Evolutionary conservation across 2,797 vertebrate genomes (phyloP).

Genomic region (Lacerta bilineata): DNA sequence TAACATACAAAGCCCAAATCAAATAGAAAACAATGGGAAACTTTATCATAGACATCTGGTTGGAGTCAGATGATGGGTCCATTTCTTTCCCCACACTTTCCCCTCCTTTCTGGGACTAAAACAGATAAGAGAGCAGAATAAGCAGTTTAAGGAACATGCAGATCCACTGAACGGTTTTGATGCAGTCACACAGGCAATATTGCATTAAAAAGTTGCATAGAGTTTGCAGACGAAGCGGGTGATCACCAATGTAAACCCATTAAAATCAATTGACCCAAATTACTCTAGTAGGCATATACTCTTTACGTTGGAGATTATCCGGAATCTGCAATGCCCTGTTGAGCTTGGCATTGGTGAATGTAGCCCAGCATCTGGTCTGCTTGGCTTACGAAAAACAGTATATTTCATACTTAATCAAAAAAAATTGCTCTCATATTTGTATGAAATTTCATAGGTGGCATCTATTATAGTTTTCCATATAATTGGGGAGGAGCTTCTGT

Average conservation of each 20-base stretch:
- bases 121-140: not conserved
- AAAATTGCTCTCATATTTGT: not conserved
- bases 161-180: not conserved
- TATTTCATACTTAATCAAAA: not conserved
- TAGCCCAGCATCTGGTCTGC: not conserved
- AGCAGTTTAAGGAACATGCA: not conserved
- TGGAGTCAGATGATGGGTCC: constrained; percentile 1
- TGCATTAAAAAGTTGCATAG: not conserved
- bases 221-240: not conserved
- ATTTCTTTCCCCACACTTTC: not conserved
- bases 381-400: not conserved
- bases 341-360: not conserved
- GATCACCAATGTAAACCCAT: not conserved
- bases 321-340: not conserved
- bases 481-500: not conserved
- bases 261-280: not conserved
- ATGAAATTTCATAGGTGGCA: not conserved
- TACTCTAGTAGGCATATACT: not conserved
- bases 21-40: not conserved
- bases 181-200: no score
- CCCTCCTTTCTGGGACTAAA: not conserved
- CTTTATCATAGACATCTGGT: not conserved
- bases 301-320: no score
- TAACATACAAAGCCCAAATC: not conserved
- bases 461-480: not conserved